Percentiles rank a stretch among this genome's conserved stretches.
phyloP scores from a whole-genome alignment of 2,888 invertebrate genomes.

The Sisyra nigra region DNA sequence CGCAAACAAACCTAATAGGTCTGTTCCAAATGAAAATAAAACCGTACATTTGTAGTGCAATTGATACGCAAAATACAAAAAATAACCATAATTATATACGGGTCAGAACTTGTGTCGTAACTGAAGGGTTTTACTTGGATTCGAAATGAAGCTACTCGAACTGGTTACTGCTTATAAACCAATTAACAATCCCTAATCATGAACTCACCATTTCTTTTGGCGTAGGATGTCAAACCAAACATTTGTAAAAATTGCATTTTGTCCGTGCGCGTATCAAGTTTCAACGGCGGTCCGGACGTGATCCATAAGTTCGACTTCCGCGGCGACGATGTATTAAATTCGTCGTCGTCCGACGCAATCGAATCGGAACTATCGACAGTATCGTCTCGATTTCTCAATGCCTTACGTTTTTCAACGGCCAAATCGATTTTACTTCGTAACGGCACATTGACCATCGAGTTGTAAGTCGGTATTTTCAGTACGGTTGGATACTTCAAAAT shows the following conservation, averaged over 20 bases:
- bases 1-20: no score
- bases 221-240: slow-evolving; percentile 44
- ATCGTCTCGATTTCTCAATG: slow-evolving; percentile 20
- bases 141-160: no score
- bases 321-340: slow-evolving; percentile 26
- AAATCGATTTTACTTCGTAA: slow-evolving; percentile 26
- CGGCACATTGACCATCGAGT: slow-evolving; percentile 19
- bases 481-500: slow-evolving; percentile 18
- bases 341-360: slow-evolving; percentile 30
- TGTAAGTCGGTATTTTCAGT: slow-evolving; percentile 23
- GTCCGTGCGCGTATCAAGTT: slow-evolving; percentile 29
- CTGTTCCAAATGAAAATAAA: no score
- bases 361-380: slow-evolving; percentile 33
- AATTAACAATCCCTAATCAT: no score
- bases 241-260: slow-evolving; percentile 44
- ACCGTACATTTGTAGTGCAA: no score
- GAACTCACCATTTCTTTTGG: slow-evolving; percentile 42
- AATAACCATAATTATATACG: no score
- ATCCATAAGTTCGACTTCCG: slow-evolving; percentile 28
- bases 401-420: slow-evolving; percentile 20
- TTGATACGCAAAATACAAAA: no score
- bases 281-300: slow-evolving; percentile 35
- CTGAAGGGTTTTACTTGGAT: no score
- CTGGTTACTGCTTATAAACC: no score
- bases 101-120: no score